Evolutionary conservation across 2,888 invertebrate genomes (phyloP).

Genomic region (Apantesis nais): DNA sequence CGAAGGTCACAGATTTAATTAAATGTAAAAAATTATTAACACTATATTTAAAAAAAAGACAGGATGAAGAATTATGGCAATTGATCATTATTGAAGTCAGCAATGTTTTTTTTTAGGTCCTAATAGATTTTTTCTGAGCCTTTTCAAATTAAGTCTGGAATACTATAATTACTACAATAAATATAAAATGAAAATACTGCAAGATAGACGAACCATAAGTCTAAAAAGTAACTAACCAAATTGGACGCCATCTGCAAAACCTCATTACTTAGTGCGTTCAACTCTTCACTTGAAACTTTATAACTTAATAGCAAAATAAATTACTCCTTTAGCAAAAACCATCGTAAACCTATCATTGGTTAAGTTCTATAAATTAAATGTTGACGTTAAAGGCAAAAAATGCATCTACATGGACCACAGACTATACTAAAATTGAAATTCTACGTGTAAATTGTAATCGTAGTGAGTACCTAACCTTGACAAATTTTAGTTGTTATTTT

Average conservation of each 20-base stretch:
- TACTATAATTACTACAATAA: not conserved
- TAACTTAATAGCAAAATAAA: conserved; percentile 17
- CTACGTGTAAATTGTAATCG: not conserved
- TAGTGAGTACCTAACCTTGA: not conserved
- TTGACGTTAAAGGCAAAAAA: conserved; percentile 7
- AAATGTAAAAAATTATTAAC: no score
- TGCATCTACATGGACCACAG: not conserved
- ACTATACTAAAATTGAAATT: not conserved
- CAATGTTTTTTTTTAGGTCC: no score
- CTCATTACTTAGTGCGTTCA: not conserved
- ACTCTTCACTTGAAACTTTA: conserved; percentile 11
- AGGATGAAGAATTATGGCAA: no score
- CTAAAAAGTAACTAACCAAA: not conserved
- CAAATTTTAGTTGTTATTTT: not conserved
- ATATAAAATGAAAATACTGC: not conserved
- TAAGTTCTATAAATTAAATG: conserved; percentile 11
- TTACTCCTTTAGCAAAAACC: conserved; percentile 16
- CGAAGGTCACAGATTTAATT: no score
- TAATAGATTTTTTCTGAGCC: not conserved
- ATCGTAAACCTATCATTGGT: conserved; percentile 19
- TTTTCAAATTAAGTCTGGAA: not conserved
- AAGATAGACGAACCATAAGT: not conserved
- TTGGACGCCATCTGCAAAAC: not conserved
- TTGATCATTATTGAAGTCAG: no score
- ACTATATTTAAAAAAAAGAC: no score